Percentiles rank a stretch among this genome's conserved stretches.
These are phyloP conservation scores for Pemphigus obesinymphae DNA, from an alignment of 1,140 invertebrate species.

Conservation along the genomic window DNA sequence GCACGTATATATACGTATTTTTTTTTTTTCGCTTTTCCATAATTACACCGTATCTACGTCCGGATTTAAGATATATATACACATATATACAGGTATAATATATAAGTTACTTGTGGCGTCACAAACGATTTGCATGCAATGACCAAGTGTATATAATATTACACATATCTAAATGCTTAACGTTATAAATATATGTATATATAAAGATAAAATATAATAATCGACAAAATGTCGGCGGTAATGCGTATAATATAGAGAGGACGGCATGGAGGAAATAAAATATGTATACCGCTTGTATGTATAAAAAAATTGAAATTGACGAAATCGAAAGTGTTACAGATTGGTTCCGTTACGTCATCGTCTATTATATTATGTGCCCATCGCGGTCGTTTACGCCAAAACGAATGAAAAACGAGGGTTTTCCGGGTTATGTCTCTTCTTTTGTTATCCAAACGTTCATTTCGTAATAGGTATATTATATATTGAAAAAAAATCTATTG, in stretches of 20 bases:
- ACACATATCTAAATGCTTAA: neutral
- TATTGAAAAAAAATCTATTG: neutral
- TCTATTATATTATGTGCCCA: conserved; percentile 10
- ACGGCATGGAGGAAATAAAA: neutral
- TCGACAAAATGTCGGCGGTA: neutral
- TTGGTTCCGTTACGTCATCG: conserved; percentile 33
- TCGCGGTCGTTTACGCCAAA: conserved; percentile 22
- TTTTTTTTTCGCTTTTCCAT: neutral
- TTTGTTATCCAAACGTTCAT: neutral
- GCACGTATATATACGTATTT: neutral
- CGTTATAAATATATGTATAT: neutral
- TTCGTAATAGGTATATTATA: neutral
- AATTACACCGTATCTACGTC: neutral
- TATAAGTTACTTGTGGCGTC: neutral
- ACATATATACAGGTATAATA: neutral
- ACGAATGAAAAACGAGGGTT: conserved; percentile 28
- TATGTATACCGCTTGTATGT: too few species aligned
- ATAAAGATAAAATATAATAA: neutral
- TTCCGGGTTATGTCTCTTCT: conserved; percentile 14
- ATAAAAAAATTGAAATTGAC: conserved; percentile 19
- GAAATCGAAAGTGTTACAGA: conserved; percentile 40
- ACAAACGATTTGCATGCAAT: neutral
- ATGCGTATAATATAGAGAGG: neutral
- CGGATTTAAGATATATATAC: neutral
- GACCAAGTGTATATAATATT: neutral